Base-by-base conservation (phyloP, 2,113 vertebrate species). In the Octodon degus region DNA sequence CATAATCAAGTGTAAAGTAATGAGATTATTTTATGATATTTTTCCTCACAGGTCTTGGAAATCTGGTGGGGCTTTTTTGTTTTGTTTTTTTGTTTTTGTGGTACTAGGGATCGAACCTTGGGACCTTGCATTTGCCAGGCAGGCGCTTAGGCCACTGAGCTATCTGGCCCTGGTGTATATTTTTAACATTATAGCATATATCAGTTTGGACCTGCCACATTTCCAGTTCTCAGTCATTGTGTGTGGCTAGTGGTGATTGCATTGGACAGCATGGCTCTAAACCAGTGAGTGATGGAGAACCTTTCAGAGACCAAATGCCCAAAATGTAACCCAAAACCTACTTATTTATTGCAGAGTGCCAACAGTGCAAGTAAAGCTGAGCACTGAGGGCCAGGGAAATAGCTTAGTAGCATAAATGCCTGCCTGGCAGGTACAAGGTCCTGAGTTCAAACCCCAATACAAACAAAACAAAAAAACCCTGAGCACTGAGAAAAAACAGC, bases 11-110 rank as follows among this genome's bases (percentile, higher is more conserved):
- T 55, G 65, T 60, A 80, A 92, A 37, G 87, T 70, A 63, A 62
- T 84, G n/a, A 47, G 40, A 27, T 50, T 50, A 50, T 24, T 79
- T 62, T 87, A 16, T 55, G 16, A 74, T 65, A 34, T 62, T 34
- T 62, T 85, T 85, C 50, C 14, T 34, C 40, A 47, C n/a, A 30
- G 68, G 17, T 93, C 20, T 88, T 95, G 24, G 91, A 76, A 93
- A n/a, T 96, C 34, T 22, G 43, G 55, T 58, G 16, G 16, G 55
- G 55, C 14, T 58, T 58, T 58, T 58, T 58, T 58, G 55, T 58
- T 43, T 43, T 50, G 50, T 50, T 50, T 9, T 50, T 50, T 50
- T 50, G 9, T 58, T 55, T 58, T 58, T 58, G 55, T 58, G 55
- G 55, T 58, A 58, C 55, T 58, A 16, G 55, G 55, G 55, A 58